Conservation (phyloP, 2,888 invertebrate genomes). For the Polydrusus cervinus region DNA sequence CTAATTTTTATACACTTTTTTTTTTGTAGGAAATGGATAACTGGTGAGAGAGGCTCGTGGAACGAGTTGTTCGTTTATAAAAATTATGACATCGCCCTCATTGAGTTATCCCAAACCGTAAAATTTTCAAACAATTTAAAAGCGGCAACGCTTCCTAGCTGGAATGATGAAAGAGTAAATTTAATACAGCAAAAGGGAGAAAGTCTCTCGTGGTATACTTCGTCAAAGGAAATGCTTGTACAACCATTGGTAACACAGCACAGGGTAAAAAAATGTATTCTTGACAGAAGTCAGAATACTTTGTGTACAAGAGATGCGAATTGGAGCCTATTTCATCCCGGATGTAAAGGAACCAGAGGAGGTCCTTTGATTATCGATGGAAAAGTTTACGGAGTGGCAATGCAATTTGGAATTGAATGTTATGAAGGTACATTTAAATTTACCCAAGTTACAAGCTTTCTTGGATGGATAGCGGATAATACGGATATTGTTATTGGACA, state of each 20-base stretch:
- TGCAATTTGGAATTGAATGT: not conserved
- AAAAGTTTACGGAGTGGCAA: conserved; percentile 1
- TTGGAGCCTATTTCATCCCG: not conserved
- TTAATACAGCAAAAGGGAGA: no score
- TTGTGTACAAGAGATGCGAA: not conserved
- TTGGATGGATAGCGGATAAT: not conserved
- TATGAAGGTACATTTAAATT: not conserved
- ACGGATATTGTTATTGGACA: conserved; percentile 4
- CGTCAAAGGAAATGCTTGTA: not conserved
- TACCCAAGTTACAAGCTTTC: not conserved
- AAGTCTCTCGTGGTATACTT: not conserved
- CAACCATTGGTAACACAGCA: not conserved
- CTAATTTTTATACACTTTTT: no score
- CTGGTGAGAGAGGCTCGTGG: not conserved
- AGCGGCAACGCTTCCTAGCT: not conserved
- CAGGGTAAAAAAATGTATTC: not conserved
- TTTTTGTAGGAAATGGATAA: not conserved
- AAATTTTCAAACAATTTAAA: not conserved
- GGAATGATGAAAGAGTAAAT: not conserved
- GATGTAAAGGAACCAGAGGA: not conserved
- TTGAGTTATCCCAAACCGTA: not conserved
- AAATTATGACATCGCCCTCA: not conserved
- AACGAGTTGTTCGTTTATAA: not conserved
- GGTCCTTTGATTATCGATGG: not conserved
- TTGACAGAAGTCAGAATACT: not conserved